These are phyloP conservation scores for Turnix velox DNA, from an alignment of 2,113 vertebrate species.

Conservation along the genomic window DNA sequence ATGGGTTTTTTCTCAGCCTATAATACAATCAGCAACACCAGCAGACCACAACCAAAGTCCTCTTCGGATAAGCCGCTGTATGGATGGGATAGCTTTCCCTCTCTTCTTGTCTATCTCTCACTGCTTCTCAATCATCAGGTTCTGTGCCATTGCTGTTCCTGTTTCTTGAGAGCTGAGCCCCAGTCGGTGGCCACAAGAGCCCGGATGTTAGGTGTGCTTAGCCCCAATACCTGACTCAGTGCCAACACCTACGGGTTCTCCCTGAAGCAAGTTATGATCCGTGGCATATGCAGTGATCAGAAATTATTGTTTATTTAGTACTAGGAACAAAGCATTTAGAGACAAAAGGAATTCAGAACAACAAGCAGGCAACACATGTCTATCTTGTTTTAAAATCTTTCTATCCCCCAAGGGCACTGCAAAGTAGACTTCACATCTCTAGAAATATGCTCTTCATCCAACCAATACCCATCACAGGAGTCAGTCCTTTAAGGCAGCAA, in stretches of 20 bases:
- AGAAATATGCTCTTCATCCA: not conserved
- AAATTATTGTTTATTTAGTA: slow-evolving; percentile 6
- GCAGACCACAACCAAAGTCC: not conserved
- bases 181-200: fast-evolving
- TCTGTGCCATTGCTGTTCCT: not conserved
- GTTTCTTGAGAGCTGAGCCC: not conserved
- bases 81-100: not conserved
- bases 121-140: not conserved
- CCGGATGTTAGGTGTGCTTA: not conserved
- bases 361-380: not conserved
- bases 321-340: not conserved
- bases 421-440: not conserved
- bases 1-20: fast-evolving
- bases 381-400: not conserved
- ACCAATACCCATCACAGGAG: not conserved
- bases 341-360: not conserved
- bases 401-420: not conserved
- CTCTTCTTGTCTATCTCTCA: not conserved
- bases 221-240: not conserved
- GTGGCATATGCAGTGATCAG: not conserved
- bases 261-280: not conserved
- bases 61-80: not conserved
- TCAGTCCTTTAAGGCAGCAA: not conserved
- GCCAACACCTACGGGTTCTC: not conserved
- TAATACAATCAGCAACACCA: not conserved